These are phyloP conservation scores for Trichechus manatus DNA, from an alignment of 2,113 vertebrate genomes.

Conservation along the genomic window DNA sequence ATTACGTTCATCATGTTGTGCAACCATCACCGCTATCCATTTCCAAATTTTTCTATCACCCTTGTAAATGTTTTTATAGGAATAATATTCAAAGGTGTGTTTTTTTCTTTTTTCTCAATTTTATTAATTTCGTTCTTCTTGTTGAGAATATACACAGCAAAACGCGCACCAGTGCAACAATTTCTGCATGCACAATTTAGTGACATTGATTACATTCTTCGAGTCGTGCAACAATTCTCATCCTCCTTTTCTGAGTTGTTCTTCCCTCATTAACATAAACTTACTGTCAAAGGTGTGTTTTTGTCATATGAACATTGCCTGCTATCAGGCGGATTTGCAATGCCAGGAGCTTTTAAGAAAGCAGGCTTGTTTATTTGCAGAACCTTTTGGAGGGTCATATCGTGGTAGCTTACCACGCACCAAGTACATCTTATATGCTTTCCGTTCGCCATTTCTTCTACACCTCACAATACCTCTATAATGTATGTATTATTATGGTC, in stretches of 20 bases:
- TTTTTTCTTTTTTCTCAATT: too few species aligned
- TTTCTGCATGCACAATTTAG: too few species aligned
- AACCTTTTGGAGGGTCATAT: not conserved
- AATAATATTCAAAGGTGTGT: not conserved
- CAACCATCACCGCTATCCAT: not conserved
- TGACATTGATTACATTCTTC: too few species aligned
- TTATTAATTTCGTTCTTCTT: too few species aligned
- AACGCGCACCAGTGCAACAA: too few species aligned
- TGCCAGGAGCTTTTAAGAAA: slow-evolving; percentile 10
- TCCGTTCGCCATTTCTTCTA: not conserved
- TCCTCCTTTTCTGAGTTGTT: too few species aligned
- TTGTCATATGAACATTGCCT: not conserved
- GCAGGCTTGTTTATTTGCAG: not conserved
- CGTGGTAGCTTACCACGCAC: not conserved
- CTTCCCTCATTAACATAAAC: too few species aligned
- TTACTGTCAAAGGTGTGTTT: not conserved
- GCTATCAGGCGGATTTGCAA: not conserved
- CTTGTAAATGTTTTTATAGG: not conserved
- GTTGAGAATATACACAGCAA: not conserved
- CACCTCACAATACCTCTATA: not conserved
- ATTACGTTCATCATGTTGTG: not conserved
- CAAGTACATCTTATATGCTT: not conserved
- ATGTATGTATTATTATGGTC: not conserved
- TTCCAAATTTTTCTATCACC: not conserved
- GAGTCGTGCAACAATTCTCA: too few species aligned